Evolutionary conservation across 2,113 vertebrate genomes (phyloP).

Genomic region (Meles meles): DNA sequence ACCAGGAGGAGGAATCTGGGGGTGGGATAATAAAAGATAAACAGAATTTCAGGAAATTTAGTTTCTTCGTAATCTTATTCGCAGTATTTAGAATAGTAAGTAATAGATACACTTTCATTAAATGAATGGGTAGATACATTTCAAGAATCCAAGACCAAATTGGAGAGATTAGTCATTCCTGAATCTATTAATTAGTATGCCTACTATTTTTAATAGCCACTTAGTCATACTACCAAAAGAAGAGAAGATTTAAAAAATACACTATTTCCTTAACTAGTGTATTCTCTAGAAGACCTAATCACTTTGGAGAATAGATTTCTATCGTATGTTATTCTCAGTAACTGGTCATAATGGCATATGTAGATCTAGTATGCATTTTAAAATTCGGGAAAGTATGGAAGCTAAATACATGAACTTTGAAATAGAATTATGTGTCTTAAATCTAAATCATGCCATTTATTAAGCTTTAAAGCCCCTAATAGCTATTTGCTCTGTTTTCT

Average conservation of each 20-base stretch:
- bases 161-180: neutral
- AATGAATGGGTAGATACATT: neutral
- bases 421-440: neutral
- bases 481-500: neutral
- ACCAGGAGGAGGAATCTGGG: neutral
- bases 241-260: neutral
- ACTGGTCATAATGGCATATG: neutral
- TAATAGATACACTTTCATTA: neutral
- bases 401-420: slow-evolving; percentile 20
- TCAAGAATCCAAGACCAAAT: neutral
- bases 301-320: neutral
- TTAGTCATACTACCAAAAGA: neutral
- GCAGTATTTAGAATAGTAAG: neutral
- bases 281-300: neutral
- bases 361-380: neutral
- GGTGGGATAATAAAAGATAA: neutral
- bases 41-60: neutral
- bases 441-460: neutral
- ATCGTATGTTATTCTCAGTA: neutral
- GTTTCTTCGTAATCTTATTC: neutral
- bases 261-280: neutral
- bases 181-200: neutral
- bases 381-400: neutral
- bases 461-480: neutral
- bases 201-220: neutral